Percentiles rank a stretch among this genome's conserved stretches.
These are phyloP conservation scores for Eulemur coronatus DNA, from an alignment of 2,797 vertebrate genomes.

Conservation along the genomic window DNA sequence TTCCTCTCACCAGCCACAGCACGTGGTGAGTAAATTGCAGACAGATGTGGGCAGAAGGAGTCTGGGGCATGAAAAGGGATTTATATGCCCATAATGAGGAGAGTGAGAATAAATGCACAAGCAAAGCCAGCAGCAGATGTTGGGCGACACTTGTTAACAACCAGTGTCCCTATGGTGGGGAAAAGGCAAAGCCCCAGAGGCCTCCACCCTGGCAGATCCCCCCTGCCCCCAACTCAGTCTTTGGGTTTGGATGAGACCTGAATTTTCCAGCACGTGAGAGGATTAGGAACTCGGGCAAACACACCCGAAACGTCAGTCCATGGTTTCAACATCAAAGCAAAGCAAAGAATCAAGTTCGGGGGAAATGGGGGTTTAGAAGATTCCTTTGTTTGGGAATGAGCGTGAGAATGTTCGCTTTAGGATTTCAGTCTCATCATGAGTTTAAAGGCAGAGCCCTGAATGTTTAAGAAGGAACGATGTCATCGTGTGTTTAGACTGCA, in stretches of 20 bases:
- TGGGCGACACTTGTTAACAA: not conserved
- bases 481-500: fast-evolving
- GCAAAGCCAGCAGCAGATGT: slow-evolving; percentile 23
- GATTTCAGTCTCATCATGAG: not conserved
- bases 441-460: not conserved
- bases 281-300: not conserved
- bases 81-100: not conserved
- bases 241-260: not conserved
- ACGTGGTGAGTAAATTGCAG: not conserved
- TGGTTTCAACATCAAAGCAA: not conserved
- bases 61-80: slow-evolving; percentile 12
- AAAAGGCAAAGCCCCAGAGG: not conserved
- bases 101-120: not conserved
- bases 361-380: fast-evolving
- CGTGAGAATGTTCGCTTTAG: not conserved
- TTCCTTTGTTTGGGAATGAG: not conserved
- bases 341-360: not conserved
- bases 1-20: not conserved
- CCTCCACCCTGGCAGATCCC: not conserved
- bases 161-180: not conserved
- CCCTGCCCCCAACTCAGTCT: not conserved
- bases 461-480: not conserved
- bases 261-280: not conserved
- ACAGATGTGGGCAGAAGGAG: slow-evolving; percentile 59
- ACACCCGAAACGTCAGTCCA: fast-evolving